Conservation (phyloP, 2,888 invertebrate species). For the Chrysolina oricalcia region DNA sequence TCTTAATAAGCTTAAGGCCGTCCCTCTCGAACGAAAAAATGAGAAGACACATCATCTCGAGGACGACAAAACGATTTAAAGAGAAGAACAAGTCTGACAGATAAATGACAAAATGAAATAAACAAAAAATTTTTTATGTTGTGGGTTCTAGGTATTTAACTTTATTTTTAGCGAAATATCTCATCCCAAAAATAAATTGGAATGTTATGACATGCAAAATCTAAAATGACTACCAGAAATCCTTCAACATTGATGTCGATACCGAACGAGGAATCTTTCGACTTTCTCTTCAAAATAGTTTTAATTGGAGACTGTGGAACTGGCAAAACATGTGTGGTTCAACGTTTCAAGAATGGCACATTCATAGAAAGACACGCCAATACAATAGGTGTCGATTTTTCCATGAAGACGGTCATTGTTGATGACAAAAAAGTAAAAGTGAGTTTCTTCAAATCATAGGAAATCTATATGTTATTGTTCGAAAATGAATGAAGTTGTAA, state of each 20-base stretch:
- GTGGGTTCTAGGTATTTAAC: neutral
- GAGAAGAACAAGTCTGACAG: neutral
- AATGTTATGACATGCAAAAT: slow-evolving; percentile 22
- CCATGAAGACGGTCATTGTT: slow-evolving; percentile 96
- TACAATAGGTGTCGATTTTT: slow-evolving; percentile 98
- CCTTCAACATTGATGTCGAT: slow-evolving; percentile 84
- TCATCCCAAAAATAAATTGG: slow-evolving; percentile 20
- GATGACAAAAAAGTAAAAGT: slow-evolving; percentile 97
- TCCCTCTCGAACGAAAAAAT: too few relatives aligned
- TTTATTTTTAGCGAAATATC: slow-evolving; percentile 29
- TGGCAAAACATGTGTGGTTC: slow-evolving; percentile 96
- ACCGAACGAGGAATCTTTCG: slow-evolving; percentile 86
- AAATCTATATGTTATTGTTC: too few relatives aligned
- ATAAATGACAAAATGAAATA: neutral
- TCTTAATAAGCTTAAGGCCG: too few relatives aligned
- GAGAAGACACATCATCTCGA: too few relatives aligned
- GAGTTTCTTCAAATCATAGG: slow-evolving; percentile 46
- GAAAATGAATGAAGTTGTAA: too few relatives aligned
- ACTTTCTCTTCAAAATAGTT: slow-evolving; percentile 96
- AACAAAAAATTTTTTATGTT: neutral
- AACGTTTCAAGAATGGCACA: slow-evolving; percentile 95
- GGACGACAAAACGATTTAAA: too few relatives aligned
- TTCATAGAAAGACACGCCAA: slow-evolving; percentile 96
- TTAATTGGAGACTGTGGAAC: slow-evolving; percentile 93
- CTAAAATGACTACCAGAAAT: slow-evolving; percentile 82